Percentiles rank a stretch among this genome's conserved stretches.
Conservation (phyloP, 1,140 invertebrate species). For the Melipona quadrifasciata region DNA sequence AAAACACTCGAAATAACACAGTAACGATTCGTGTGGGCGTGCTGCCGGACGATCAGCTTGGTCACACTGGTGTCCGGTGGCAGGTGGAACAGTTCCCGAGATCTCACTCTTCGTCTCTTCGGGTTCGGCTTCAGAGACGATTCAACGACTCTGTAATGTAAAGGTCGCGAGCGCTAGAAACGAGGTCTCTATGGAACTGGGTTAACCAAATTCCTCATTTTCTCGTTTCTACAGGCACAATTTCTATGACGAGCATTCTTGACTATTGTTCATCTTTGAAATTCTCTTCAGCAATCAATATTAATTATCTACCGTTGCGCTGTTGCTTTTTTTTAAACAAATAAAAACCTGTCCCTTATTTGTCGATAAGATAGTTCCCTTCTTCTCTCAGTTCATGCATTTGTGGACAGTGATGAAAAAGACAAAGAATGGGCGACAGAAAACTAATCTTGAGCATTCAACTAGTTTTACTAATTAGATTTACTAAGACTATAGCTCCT, state of each 20-base stretch:
- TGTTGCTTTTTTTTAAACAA: background rate
- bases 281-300: background rate
- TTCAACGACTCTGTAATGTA: slow-evolving; percentile 22
- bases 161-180: slow-evolving; percentile 48
- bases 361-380: background rate
- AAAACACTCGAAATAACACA: slow-evolving; percentile 75
- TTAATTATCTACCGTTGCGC: background rate
- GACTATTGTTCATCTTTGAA: background rate
- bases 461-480: no score
- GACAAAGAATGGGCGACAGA: background rate
- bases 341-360: no score
- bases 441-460: no score
- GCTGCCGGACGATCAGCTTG: slow-evolving; percentile 63
- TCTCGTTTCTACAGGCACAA: background rate
- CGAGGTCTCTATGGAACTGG: slow-evolving; percentile 52
- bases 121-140: background rate
- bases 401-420: background rate
- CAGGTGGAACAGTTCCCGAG: slow-evolving; percentile 57
- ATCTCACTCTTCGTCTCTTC: slow-evolving; percentile 16
- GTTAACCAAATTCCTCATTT: slow-evolving; percentile 52
- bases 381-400: background rate
- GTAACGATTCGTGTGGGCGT: slow-evolving; percentile 74
- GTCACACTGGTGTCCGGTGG: slow-evolving; percentile 60
- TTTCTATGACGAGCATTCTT: background rate
- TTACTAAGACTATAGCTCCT: no score